Conservation (phyloP, 1,140 invertebrate species). For the Holcopasites calliopsidis region DNA sequence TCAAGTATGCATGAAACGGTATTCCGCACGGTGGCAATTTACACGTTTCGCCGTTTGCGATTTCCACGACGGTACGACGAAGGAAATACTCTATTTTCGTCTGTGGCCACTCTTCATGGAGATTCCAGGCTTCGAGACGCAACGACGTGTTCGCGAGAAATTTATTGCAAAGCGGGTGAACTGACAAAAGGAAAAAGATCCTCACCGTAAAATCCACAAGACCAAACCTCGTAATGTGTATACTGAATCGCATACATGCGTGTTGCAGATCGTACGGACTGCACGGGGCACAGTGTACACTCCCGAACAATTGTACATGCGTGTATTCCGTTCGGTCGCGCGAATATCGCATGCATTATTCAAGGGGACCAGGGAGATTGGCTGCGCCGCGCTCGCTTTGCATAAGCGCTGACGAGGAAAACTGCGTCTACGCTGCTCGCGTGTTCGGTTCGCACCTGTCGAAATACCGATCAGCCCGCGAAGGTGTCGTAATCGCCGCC, state of each 20-base stretch:
- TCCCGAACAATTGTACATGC: background rate
- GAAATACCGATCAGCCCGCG: conserved; percentile 33
- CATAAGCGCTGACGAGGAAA: conserved; percentile 66
- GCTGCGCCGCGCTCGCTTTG: conserved; percentile 53
- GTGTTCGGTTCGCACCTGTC: conserved; percentile 47
- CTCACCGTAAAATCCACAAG: too few relatives aligned
- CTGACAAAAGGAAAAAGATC: too few relatives aligned
- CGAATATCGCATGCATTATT: conserved; percentile 72
- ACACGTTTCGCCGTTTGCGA: conserved; percentile 32
- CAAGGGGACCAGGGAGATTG: conserved; percentile 59
- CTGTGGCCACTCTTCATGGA: background rate
- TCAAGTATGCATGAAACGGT: background rate
- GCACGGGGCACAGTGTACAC: background rate
- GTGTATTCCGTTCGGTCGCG: conserved; percentile 55
- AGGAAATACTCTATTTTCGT: background rate
- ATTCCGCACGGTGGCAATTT: conserved; percentile 14
- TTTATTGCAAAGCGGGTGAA: too few relatives aligned
- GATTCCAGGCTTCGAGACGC: background rate
- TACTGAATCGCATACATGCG: conserved; percentile 3
- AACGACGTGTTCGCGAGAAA: too few relatives aligned
- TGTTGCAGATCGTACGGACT: background rate
- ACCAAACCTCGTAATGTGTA: too few relatives aligned
- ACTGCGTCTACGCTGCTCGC: conserved; percentile 32
- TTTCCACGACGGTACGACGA: background rate
- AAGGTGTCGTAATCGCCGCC: conserved; percentile 46